Evolutionary conservation across 2,797 vertebrate species (phyloP).

Genomic region (Takifugu ocellatus): DNA sequence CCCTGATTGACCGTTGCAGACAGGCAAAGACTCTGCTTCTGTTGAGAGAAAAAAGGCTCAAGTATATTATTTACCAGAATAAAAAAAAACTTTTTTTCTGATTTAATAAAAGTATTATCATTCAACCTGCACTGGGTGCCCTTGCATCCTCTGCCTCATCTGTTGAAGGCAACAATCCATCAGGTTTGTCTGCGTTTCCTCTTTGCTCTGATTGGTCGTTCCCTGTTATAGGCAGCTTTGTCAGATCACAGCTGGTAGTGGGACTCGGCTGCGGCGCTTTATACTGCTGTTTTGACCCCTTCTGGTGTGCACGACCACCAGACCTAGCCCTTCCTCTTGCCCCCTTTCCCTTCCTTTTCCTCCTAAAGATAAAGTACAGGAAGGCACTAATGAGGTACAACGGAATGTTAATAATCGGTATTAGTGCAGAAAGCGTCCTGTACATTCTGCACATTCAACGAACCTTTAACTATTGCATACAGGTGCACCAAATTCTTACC

Average conservation of each 20-base stretch:
- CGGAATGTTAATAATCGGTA: conserved; percentile 12
- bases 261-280: conserved; percentile 54
- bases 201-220: conserved; percentile 36
- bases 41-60: conserved; percentile 7
- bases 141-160: conserved; percentile 24
- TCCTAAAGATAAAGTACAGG: conserved; percentile 62
- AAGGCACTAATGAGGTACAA: conserved; percentile 23
- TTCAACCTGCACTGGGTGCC: conserved; percentile 54
- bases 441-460: too few species aligned
- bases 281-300: conserved; percentile 50
- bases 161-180: conserved; percentile 17
- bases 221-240: conserved; percentile 38
- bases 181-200: conserved; percentile 20
- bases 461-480: neutral
- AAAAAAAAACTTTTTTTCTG: neutral
- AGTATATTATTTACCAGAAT: neutral
- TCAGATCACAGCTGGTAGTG: conserved; percentile 19
- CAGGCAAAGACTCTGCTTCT: conserved; percentile 29
- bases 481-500: conserved; percentile 11
- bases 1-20: conserved; percentile 53
- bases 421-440: too few species aligned
- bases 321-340: conserved; percentile 70
- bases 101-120: neutral
- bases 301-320: conserved; percentile 64
- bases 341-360: conserved; percentile 77